A percentile compares a stretch with the other conserved stretches of the same genome.
phyloP scores from a whole-genome alignment of 1,140 invertebrate species.

The Drosophila leontia region DNA sequence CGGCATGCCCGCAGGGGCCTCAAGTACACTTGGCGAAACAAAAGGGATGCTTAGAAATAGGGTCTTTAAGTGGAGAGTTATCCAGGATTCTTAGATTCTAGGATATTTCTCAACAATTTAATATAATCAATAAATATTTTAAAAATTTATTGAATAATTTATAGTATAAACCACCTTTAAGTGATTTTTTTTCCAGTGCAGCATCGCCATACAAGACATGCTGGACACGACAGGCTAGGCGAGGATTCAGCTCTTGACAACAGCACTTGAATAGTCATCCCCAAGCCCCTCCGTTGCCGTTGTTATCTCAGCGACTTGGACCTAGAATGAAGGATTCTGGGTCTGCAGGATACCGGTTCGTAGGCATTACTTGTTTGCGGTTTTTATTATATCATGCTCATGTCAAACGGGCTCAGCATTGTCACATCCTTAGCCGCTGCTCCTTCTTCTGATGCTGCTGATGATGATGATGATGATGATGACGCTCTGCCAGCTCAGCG shows the following conservation, averaged over 20 bases:
- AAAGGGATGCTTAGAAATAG: no score
- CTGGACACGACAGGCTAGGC: constrained; percentile 11
- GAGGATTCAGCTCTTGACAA: constrained; percentile 20
- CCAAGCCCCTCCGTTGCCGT: not conserved
- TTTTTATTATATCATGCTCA: constrained; percentile 81
- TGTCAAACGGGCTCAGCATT: constrained; percentile 79
- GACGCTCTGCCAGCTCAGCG: constrained; percentile 70
- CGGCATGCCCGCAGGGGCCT: constrained; percentile 24
- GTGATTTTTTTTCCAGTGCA: not conserved
- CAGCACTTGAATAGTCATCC: constrained; percentile 51
- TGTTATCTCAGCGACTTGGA: constrained; percentile 37
- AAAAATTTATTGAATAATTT: no score
- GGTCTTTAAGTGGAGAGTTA: not conserved
- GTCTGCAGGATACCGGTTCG: constrained; percentile 12
- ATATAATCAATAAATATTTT: not conserved
- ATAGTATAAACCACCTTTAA: not conserved
- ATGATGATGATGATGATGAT: constrained; percentile 16
- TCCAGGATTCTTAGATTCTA: no score
- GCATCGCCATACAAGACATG: not conserved
- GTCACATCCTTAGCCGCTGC: constrained; percentile 64
- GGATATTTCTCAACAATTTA: not conserved
- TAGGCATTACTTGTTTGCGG: constrained; percentile 78
- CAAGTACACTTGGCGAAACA: not conserved
- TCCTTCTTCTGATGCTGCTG: not conserved
- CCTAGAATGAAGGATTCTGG: constrained; percentile 12